Conservation (phyloP, 2,113 vertebrate genomes). For the Cairina moschata region DNA sequence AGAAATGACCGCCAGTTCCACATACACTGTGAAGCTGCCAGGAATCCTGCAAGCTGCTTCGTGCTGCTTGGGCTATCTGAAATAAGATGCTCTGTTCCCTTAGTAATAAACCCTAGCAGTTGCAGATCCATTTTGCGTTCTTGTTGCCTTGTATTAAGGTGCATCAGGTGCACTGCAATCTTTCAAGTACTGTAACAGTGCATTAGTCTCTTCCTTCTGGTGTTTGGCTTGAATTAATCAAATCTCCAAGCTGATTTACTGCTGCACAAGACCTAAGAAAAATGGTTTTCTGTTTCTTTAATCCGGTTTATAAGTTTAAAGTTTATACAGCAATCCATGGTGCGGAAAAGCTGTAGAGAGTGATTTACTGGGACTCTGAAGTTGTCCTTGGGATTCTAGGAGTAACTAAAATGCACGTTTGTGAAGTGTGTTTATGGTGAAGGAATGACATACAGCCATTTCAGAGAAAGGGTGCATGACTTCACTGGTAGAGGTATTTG, state of each 20-base stretch:
- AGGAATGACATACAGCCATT: neutral
- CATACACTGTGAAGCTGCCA: neutral
- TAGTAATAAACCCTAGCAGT: neutral
- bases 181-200: neutral
- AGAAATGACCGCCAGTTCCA: neutral
- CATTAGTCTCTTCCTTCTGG: neutral
- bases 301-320: neutral
- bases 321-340: neutral
- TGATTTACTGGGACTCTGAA: neutral
- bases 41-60: neutral
- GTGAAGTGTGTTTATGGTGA: neutral
- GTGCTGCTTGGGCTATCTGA: neutral
- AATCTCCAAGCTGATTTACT: neutral
- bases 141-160: neutral
- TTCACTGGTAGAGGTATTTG: neutral
- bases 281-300: neutral
- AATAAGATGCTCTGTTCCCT: neutral
- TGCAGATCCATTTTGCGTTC: neutral
- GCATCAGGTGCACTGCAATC: neutral
- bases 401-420: neutral
- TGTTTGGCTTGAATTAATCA: neutral
- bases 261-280: neutral
- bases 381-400: neutral
- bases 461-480: neutral
- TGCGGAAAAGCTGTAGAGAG: neutral